A percentile compares a stretch with the other conserved stretches of the same genome.
Evolutionary conservation across 2,888 invertebrate species (phyloP).

Genomic region (Trissolcus brochymenae): DNA sequence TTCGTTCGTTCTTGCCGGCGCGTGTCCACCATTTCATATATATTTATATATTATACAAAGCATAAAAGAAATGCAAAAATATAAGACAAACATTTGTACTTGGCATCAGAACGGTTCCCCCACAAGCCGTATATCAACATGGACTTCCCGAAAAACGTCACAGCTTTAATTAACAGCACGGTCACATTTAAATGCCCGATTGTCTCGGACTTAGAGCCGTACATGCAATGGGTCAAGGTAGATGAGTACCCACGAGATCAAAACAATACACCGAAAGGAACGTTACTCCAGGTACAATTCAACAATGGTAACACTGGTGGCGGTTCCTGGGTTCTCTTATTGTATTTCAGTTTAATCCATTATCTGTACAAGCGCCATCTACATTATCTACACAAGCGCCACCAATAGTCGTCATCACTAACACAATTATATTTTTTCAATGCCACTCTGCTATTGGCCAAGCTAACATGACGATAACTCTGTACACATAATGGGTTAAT

Average conservation of each 20-base stretch:
- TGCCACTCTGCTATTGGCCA: too few species aligned
- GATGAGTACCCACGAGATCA: slow-evolving; percentile 71
- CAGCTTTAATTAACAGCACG: slow-evolving; percentile 84
- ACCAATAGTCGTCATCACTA: too few species aligned
- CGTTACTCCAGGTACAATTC: slow-evolving; percentile 75
- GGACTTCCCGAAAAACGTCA: slow-evolving; percentile 88
- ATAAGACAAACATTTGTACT: slow-evolving; percentile 21
- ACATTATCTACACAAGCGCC: background rate
- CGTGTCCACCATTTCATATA: too few species aligned
- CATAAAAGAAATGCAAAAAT: too few species aligned
- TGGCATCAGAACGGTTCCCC: slow-evolving; percentile 84
- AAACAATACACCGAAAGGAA: slow-evolving; percentile 73
- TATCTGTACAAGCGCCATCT: background rate
- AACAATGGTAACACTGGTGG: slow-evolving; percentile 58
- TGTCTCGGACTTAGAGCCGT: slow-evolving; percentile 88
- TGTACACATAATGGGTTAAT: too few species aligned
- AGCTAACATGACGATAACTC: too few species aligned
- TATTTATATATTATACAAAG: too few species aligned
- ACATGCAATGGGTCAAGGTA: slow-evolving; percentile 86
- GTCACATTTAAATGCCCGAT: slow-evolving; percentile 87
- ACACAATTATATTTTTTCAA: too few species aligned
- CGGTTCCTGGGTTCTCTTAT: slow-evolving; percentile 57
- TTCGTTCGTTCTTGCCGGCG: background rate
- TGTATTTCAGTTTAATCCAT: too few species aligned
- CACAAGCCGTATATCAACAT: slow-evolving; percentile 90